These are phyloP conservation scores for Drosophila stalkeri DNA, from an alignment of 2,888 invertebrate genomes.

Conservation along the genomic window DNA sequence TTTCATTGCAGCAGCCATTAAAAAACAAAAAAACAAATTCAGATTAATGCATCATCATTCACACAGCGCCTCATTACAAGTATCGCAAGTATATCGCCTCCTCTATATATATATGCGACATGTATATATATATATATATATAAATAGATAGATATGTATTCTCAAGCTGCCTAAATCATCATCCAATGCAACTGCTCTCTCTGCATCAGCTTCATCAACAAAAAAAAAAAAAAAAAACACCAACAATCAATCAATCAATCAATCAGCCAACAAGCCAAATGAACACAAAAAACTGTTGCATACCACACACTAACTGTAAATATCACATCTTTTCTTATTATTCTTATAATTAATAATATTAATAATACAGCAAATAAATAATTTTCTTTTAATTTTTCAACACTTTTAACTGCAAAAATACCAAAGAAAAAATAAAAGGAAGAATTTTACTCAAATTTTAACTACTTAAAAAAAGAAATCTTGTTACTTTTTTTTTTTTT, in stretches of 20 bases:
- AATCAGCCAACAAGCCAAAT: conserved; percentile 54
- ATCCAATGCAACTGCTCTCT: conserved; percentile 36
- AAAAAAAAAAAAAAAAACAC: conserved; percentile 7
- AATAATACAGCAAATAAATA: conserved; percentile 18
- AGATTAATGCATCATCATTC: conserved; percentile 53
- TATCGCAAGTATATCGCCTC: conserved; percentile 52
- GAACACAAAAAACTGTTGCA: conserved; percentile 61
- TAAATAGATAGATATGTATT: conserved; percentile 16
- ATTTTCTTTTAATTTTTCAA: conserved; percentile 33
- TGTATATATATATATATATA: conserved; percentile 15
- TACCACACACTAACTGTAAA: conserved; percentile 83
- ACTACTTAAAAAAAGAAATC: conserved; percentile 34
- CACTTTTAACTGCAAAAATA: conserved; percentile 46
- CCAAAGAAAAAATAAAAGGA: not conserved
- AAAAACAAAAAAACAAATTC: conserved; percentile 7
- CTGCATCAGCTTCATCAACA: conserved; percentile 53
- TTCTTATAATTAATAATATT: conserved; percentile 45
- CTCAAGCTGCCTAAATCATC: conserved; percentile 45
- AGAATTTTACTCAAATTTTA: conserved; percentile 37
- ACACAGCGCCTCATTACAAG: conserved; percentile 67
- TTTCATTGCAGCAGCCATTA: conserved; percentile 69
- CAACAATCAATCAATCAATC: conserved; percentile 52
- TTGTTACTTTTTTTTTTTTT: conserved; percentile 51
- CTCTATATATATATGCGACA: conserved; percentile 12
- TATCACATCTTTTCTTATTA: conserved; percentile 72